These are phyloP conservation scores for Pachyrhynchus sulphureomaculatus DNA, from an alignment of 1,140 invertebrate genomes.

Conservation along the genomic window DNA sequence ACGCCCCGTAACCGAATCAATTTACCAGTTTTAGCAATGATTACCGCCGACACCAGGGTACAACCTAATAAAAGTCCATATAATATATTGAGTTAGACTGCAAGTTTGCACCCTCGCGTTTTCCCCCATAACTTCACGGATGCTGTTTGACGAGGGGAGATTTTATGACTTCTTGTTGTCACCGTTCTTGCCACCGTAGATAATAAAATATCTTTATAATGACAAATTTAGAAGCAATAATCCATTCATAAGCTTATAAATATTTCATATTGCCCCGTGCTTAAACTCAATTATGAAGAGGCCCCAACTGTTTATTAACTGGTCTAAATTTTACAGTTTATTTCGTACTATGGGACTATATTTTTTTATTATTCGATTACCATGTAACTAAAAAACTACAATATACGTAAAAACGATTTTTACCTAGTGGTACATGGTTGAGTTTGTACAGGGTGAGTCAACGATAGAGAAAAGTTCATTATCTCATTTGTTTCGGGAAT, in stretches of 20 bases:
- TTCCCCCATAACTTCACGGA: constrained; percentile 14
- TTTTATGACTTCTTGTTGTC: constrained; percentile 31
- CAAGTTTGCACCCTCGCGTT: not conserved
- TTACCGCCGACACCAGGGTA: constrained; percentile 37
- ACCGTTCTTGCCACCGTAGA: constrained; percentile 19
- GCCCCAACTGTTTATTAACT: too few species aligned
- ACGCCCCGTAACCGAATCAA: constrained; percentile 40
- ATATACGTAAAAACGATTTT: too few species aligned
- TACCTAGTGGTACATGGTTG: too few species aligned
- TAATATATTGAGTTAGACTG: constrained; percentile 43
- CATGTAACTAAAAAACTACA: too few species aligned
- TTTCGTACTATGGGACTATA: too few species aligned
- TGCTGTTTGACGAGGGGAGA: constrained; percentile 9
- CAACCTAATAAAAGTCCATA: constrained; percentile 43
- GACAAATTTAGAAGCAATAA: constrained; percentile 20
- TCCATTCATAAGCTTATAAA: constrained; percentile 10
- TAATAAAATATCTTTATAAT: constrained; percentile 25
- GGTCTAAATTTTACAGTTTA: too few species aligned
- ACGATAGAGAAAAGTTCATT: too few species aligned
- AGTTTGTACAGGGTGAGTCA: too few species aligned
- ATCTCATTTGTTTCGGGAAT: too few species aligned
- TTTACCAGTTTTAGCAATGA: constrained; percentile 37
- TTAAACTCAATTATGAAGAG: too few species aligned
- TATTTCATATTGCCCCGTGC: too few species aligned
- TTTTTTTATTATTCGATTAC: too few species aligned